Conservation (phyloP, 2,113 vertebrate genomes). For the Leucopternis melanops region DNA sequence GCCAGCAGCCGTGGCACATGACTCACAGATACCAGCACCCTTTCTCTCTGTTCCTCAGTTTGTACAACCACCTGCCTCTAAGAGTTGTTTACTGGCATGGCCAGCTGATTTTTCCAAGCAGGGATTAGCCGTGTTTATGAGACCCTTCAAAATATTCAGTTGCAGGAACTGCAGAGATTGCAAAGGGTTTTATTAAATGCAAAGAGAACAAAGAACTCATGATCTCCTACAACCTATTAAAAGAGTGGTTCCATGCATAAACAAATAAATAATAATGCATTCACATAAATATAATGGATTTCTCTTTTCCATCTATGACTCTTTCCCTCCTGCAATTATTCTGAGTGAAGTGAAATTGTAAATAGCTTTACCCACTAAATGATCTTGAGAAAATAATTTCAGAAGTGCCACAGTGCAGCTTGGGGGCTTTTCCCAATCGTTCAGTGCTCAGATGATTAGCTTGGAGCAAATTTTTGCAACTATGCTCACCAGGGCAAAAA, state of each 20-base stretch:
- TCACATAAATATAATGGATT: conserved; percentile 28
- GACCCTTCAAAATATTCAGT: conserved; percentile 17
- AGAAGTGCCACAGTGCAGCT: background rate
- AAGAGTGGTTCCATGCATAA: background rate
- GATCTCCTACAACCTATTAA: background rate
- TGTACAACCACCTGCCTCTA: background rate
- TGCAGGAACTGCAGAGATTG: background rate
- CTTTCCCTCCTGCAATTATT: conserved; percentile 37
- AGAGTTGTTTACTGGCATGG: background rate
- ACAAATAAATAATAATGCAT: conserved; percentile 39
- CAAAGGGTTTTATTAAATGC: background rate
- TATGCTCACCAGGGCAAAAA: conserved; percentile 44
- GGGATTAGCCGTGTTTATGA: background rate
- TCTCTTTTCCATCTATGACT: conserved; percentile 1
- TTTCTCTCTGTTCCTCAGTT: background rate
- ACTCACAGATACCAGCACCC: background rate
- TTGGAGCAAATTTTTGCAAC: conserved; percentile 34
- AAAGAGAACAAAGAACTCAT: background rate
- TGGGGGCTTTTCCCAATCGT: background rate
- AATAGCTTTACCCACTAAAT: conserved; percentile 50
- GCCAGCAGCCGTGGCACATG: background rate
- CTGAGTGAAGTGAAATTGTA: conserved; percentile 48
- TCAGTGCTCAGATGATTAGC: conserved; percentile 39
- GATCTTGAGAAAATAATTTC: conserved; percentile 37
- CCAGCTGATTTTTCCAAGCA: background rate